Evolutionary conservation across 2,113 vertebrate genomes (phyloP).

Genomic region (Bos taurus): ARS-UCD2.0 NC_037334.1:52463001-52463500

Average conservation of each 20-base stretch:
- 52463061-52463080: not conserved
- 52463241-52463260: not conserved
- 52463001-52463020: not conserved
- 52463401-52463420: not conserved
- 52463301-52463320: not conserved
- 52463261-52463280: not conserved
- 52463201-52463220: not conserved
- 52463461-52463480: not conserved
- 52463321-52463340: not conserved
- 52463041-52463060: not conserved
- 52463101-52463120: not conserved
- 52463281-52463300: not conserved
- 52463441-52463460: not conserved
- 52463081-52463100: not conserved
- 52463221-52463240: not conserved
- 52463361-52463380: not conserved
- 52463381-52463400: not conserved
- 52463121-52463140: not conserved
- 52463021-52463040: not conserved
- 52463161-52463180: not conserved
- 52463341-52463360: not conserved
- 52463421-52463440: conserved; percentile 12
- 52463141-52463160: not conserved
- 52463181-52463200: not conserved
- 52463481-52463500: not conserved